Conservation (phyloP, 2,888 invertebrate genomes). For the Belgica antarctica region DNA sequence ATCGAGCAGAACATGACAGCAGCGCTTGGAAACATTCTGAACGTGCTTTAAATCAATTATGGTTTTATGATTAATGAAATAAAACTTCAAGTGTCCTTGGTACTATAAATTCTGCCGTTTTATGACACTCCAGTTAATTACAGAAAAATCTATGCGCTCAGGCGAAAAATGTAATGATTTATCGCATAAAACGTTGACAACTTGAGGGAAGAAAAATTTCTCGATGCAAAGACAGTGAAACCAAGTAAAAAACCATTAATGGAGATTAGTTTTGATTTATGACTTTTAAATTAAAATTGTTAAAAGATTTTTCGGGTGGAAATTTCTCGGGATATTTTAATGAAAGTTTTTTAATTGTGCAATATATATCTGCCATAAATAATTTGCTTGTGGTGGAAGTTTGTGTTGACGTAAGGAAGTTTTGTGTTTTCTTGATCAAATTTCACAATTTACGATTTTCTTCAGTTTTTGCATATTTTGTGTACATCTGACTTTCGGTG, state of each 20-base stretch:
- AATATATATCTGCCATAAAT: no score
- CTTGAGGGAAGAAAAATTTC: constrained; percentile 7
- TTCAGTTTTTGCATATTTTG: no score
- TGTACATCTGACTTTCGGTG: no score
- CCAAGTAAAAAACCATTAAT: constrained; percentile 17
- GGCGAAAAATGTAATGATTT: background rate
- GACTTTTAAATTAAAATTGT: constrained; percentile 17
- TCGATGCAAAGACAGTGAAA: no score
- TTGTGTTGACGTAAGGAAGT: no score
- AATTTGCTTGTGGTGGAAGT: no score
- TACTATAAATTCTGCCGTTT: background rate
- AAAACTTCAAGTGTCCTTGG: background rate
- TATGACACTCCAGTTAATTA: constrained; percentile 1
- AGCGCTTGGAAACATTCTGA: background rate
- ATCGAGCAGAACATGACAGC: no score
- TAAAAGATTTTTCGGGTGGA: no score
- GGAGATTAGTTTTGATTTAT: constrained; percentile 20
- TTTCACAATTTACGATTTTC: no score
- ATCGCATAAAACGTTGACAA: background rate
- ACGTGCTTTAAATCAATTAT: constrained; percentile 4
- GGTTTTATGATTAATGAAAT: constrained; percentile 5
- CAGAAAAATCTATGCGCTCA: constrained; percentile 9
- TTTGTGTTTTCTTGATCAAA: no score
- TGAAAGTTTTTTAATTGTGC: no score
- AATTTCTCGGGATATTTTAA: no score